These are phyloP conservation scores for Sebastes kiyomatsui DNA, from an alignment of 2,797 vertebrate genomes.

Conservation along the genomic window DNA sequence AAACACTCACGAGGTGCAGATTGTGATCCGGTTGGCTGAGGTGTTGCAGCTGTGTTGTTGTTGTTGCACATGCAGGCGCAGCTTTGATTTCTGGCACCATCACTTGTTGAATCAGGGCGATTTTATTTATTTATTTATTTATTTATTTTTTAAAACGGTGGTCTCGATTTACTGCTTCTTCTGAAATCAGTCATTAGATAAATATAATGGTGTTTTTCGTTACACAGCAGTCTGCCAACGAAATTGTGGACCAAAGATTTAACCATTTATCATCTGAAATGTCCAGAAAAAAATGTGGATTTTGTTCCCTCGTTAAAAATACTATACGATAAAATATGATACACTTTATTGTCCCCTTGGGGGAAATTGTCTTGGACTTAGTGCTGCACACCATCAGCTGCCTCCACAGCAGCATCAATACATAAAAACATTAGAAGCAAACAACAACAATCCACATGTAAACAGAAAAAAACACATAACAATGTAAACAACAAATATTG, in stretches of 20 bases:
- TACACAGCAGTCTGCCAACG: not conserved
- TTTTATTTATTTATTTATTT: too few species aligned
- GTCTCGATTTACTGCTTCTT: not conserved
- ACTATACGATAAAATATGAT: too few species aligned
- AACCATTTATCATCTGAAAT: not conserved
- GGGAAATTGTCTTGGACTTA: too few species aligned
- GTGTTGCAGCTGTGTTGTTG: not conserved
- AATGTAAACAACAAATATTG: too few species aligned
- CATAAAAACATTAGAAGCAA: too few species aligned
- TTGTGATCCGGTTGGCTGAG: not conserved
- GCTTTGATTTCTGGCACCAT: not conserved
- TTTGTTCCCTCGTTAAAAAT: not conserved
- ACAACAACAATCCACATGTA: too few species aligned
- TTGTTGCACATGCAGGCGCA: too few species aligned
- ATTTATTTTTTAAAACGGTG: not conserved
- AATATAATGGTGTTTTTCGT: not conserved
- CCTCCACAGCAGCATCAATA: too few species aligned
- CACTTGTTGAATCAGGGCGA: slow-evolving; percentile 34
- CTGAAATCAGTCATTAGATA: not conserved
- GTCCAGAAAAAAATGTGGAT: not conserved
- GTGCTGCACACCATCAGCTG: too few species aligned
- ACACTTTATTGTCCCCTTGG: too few species aligned
- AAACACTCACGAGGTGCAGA: not conserved
- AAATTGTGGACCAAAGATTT: not conserved
- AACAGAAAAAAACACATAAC: too few species aligned